These are phyloP conservation scores for Salvelinus fontinalis DNA, from an alignment of 2,113 vertebrate genomes.

Conservation along the genomic window DNA sequence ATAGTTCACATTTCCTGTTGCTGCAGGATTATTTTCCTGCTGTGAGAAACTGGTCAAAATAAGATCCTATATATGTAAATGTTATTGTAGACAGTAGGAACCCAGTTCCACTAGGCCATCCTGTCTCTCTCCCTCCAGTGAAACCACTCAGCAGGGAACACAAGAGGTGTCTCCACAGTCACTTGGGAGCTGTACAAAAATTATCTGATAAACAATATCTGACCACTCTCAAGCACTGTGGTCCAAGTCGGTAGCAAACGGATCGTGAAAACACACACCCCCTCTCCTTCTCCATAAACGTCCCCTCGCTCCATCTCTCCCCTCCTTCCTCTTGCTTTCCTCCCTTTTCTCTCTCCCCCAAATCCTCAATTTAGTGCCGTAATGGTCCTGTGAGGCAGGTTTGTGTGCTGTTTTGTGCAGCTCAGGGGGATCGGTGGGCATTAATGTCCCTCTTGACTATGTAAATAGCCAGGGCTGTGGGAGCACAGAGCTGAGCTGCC, in stretches of 20 bases:
- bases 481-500: constrained; percentile 68
- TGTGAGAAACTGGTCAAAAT: too few species aligned
- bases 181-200: too few species aligned
- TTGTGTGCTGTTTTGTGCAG: constrained; percentile 72
- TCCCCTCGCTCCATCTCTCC: constrained; percentile 14
- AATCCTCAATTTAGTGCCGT: constrained; percentile 68
- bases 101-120: not conserved
- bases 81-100: not conserved
- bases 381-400: constrained; percentile 68
- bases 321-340: constrained; percentile 42
- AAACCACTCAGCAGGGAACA: not conserved
- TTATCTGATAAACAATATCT: not conserved
- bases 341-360: constrained; percentile 52
- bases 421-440: constrained; percentile 55
- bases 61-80: not conserved
- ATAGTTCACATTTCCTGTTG: too few species aligned
- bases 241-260: not conserved
- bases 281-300: not conserved
- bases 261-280: not conserved
- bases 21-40: too few species aligned
- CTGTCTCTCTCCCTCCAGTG: not conserved
- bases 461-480: constrained; percentile 73
- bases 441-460: constrained; percentile 74
- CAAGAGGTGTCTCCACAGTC: too few species aligned
- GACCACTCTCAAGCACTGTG: constrained; percentile 3